These are phyloP conservation scores for Aptenodytes forsteri DNA, from an alignment of 2,113 vertebrate species.

Conservation along the genomic window DNA sequence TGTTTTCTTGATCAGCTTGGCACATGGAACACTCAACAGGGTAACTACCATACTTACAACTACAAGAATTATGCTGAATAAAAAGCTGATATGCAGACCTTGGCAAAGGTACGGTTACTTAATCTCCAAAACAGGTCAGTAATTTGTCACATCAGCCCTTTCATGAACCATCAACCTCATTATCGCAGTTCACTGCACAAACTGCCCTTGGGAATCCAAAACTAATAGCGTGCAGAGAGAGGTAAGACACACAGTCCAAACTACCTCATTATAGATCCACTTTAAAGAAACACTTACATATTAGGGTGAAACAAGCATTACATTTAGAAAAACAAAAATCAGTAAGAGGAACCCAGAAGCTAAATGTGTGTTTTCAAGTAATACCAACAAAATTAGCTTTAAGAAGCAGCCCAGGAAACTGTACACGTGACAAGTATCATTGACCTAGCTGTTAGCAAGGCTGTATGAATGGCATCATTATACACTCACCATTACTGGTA, in stretches of 20 bases:
- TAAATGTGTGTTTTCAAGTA: not conserved
- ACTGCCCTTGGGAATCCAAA: conserved; percentile 45
- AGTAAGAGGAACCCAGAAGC: not conserved
- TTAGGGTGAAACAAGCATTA: conserved; percentile 36
- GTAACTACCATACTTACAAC: not conserved
- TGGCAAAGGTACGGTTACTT: conserved; percentile 17
- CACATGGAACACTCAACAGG: not conserved
- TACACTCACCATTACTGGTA: not conserved
- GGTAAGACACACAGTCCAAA: conserved; percentile 48
- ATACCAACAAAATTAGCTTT: not conserved
- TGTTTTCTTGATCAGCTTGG: not conserved
- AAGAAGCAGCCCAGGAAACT: conserved; percentile 1
- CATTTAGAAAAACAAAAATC: conserved; percentile 53
- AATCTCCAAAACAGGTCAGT: conserved; percentile 63
- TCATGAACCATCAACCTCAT: conserved; percentile 75
- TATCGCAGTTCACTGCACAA: conserved; percentile 65
- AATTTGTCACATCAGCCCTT: conserved; percentile 71
- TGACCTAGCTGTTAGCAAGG: not conserved
- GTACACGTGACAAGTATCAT: conserved; percentile 12
- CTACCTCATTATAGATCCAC: conserved; percentile 60
- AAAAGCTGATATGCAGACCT: conserved; percentile 24
- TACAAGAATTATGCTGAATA: not conserved
- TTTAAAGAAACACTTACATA: conserved; percentile 56
- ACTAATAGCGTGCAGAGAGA: conserved; percentile 56
- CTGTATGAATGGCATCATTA: conserved; percentile 8